These are phyloP conservation scores for Apotomis turbidana DNA, from an alignment of 2,888 invertebrate genomes.

Conservation along the genomic window DNA sequence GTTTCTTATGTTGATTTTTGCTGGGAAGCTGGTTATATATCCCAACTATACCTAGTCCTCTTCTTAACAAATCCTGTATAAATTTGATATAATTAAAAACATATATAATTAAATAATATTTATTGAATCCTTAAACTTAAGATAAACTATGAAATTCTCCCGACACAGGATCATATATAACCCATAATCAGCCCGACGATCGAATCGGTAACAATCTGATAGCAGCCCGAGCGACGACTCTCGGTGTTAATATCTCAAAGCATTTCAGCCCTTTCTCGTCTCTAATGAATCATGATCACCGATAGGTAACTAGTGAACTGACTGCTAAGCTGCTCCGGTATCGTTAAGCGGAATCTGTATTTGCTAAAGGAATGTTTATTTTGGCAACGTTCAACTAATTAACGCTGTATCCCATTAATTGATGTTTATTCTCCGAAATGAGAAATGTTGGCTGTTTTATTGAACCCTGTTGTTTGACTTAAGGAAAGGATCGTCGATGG, in stretches of 20 bases:
- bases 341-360: constrained; percentile 37
- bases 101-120: too few species aligned
- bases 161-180: background rate
- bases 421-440: constrained; percentile 36
- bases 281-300: constrained; percentile 63
- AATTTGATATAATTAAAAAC: too few species aligned
- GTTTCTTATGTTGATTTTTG: too few species aligned
- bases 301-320: constrained; percentile 33
- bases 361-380: constrained; percentile 39
- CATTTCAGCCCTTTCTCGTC: constrained; percentile 58
- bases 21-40: too few species aligned
- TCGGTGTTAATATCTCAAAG: constrained; percentile 70
- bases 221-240: background rate
- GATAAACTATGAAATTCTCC: background rate
- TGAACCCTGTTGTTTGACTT: constrained; percentile 19
- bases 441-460: constrained; percentile 36
- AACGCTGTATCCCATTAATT: constrained; percentile 37
- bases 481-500: constrained; percentile 6
- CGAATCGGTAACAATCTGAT: constrained; percentile 28
- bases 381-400: constrained; percentile 38
- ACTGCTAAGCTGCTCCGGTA: constrained; percentile 39
- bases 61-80: too few species aligned
- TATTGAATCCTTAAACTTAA: background rate
- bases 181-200: constrained; percentile 5
- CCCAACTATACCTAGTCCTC: too few species aligned